These are phyloP conservation scores for Elegia similella DNA, from an alignment of 2,888 invertebrate genomes.

Conservation along the genomic window DNA sequence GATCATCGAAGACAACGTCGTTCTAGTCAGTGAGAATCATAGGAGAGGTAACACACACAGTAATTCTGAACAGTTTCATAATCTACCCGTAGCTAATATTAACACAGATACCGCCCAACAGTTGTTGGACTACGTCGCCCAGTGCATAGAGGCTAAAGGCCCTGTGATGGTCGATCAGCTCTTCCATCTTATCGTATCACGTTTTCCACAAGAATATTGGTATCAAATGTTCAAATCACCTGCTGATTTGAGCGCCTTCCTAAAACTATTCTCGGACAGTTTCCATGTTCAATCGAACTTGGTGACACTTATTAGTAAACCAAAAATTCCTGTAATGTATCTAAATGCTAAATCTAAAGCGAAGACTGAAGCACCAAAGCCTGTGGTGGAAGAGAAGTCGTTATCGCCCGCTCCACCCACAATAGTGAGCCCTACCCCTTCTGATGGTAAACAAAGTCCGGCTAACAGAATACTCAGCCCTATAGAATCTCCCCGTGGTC, in stretches of 20 bases:
- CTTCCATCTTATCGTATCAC: slow-evolving; percentile 89
- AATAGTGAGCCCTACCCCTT: slow-evolving; percentile 69
- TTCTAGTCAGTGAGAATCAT: slow-evolving; percentile 87
- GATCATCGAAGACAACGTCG: slow-evolving; percentile 92
- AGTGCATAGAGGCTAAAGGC: slow-evolving; percentile 90
- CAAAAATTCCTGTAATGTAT: slow-evolving; percentile 85
- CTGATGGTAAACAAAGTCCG: slow-evolving; percentile 69
- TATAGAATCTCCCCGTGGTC: slow-evolving; percentile 72
- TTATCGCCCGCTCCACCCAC: slow-evolving; percentile 59
- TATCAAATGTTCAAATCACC: slow-evolving; percentile 94
- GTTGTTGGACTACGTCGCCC: slow-evolving; percentile 90
- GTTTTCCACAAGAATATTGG: slow-evolving; percentile 90
- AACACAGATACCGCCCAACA: slow-evolving; percentile 92
- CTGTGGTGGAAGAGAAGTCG: slow-evolving; percentile 63
- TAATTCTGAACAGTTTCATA: slow-evolving; percentile 84
- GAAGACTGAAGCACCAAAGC: slow-evolving; percentile 78
- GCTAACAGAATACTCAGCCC: slow-evolving; percentile 78
- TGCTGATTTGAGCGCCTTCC: slow-evolving; percentile 93
- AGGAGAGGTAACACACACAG: slow-evolving; percentile 85
- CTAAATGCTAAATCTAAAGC: slow-evolving; percentile 74
- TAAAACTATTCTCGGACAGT: slow-evolving; percentile 96
- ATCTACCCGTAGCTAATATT: slow-evolving; percentile 88
- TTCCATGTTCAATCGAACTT: slow-evolving; percentile 96
- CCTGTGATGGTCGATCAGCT: slow-evolving; percentile 93
- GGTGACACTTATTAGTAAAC: slow-evolving; percentile 90